Conservation (phyloP, 2,888 invertebrate genomes). For the Trachelus troglodyta region DNA sequence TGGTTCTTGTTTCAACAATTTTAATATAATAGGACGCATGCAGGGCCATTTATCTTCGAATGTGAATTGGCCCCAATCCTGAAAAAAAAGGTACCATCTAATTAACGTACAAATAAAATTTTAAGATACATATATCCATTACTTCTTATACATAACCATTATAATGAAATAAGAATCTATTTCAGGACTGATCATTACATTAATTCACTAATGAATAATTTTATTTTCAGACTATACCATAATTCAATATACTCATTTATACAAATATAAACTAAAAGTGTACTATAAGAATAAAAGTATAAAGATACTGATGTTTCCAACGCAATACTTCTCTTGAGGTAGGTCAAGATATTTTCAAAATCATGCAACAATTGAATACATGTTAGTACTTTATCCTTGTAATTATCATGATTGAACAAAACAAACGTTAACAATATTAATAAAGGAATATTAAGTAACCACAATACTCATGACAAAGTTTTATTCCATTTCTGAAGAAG, state of each 20-base stretch:
- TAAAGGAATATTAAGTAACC: not conserved
- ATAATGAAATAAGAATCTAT: not conserved
- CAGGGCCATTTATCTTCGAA: constrained; percentile 98
- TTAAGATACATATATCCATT: not conserved
- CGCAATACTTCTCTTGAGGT: not conserved
- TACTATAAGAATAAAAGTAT: not conserved
- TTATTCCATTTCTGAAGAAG: not conserved
- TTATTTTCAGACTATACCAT: not conserved
- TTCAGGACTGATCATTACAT: not conserved
- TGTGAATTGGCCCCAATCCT: constrained; percentile 84
- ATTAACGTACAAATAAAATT: not conserved
- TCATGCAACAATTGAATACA: not conserved
- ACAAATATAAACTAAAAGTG: not conserved
- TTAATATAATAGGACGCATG: constrained; percentile 93
- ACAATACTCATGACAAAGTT: not conserved
- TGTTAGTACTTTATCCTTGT: not conserved
- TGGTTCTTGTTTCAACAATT: constrained; percentile 92
- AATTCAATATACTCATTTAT: not conserved
- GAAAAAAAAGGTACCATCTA: constrained; percentile 42
- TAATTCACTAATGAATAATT: not conserved
- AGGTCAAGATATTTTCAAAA: not conserved
- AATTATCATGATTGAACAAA: not conserved
- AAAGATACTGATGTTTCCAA: not conserved
- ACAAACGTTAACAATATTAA: not conserved
- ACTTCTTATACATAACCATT: not conserved